Conservation (phyloP, 2,888 invertebrate species). For the Sthenelais limicola region DNA sequence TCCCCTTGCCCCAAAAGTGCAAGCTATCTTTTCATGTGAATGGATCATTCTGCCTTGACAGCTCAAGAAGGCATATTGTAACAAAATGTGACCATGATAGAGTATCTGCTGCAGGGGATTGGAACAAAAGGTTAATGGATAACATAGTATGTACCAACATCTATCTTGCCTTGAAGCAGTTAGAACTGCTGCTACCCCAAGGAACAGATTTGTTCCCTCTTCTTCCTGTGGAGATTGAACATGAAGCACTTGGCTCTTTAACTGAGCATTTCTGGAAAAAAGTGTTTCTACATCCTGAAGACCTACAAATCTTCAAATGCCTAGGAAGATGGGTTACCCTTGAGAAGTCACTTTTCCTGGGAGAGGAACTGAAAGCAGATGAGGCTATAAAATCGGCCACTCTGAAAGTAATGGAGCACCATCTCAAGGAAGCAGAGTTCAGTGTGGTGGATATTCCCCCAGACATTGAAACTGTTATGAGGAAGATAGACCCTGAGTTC, state of each 20-base stretch:
- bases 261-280: background rate
- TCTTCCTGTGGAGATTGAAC: background rate
- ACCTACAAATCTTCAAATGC: background rate
- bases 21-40: conserved; percentile 12
- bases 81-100: background rate
- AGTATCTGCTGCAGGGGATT: background rate
- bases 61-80: conserved; percentile 3
- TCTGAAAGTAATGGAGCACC: background rate
- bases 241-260: background rate
- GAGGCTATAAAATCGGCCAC: background rate
- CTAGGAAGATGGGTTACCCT: background rate
- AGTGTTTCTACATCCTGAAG: background rate
- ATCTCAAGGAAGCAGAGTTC: background rate
- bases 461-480: background rate
- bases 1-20: background rate
- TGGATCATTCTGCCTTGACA: conserved; percentile 1
- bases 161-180: too few species aligned
- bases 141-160: background rate
- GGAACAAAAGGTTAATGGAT: conserved; percentile 15
- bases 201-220: background rate
- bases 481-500: background rate
- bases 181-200: too few species aligned
- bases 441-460: background rate
- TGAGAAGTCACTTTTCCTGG: background rate
- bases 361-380: background rate